phyloP scores from a whole-genome alignment of 2,888 invertebrate species.

The Meiosimyza platycephala region DNA sequence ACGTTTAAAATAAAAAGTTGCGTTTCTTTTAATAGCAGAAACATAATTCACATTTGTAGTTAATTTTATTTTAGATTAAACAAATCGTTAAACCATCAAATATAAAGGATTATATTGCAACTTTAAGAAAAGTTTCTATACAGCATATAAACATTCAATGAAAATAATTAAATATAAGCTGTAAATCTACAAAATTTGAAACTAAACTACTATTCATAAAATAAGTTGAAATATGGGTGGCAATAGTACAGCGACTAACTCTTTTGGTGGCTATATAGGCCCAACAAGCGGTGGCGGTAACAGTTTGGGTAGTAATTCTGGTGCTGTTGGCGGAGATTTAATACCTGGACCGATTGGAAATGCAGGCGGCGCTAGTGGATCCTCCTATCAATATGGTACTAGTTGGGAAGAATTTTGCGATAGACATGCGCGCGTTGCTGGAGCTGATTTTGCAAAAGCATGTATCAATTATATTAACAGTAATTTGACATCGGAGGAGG shows the following conservation, averaged over 20 bases:
- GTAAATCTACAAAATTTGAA: neutral
- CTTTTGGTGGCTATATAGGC: constrained; percentile 62
- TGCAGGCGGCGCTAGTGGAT: constrained; percentile 47
- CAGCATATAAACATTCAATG: neutral
- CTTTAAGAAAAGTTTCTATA: too few species aligned
- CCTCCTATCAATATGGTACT: constrained; percentile 73
- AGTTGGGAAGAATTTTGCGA: constrained; percentile 89
- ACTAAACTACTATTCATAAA: constrained; percentile 28
- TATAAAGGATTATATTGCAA: too few species aligned
- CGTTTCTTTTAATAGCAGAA: too few species aligned
- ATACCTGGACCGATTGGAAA: constrained; percentile 58
- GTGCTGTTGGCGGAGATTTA: constrained; percentile 49
- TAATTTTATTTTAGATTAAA: too few species aligned
- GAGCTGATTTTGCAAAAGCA: constrained; percentile 89
- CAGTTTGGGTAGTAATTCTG: constrained; percentile 49
- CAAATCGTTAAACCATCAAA: too few species aligned
- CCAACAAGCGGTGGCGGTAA: constrained; percentile 56
- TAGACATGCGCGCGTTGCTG: constrained; percentile 85
- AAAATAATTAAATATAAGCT: neutral
- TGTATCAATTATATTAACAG: constrained; percentile 83
- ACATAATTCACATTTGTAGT: too few species aligned
- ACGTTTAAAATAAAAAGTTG: too few species aligned
- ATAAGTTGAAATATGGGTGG: constrained; percentile 54
- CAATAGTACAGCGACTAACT: constrained; percentile 54
- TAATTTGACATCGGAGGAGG: constrained; percentile 75